These are phyloP conservation scores for Amphiura filiformis DNA, from an alignment of 35 echinoderm and acorn worm species.

Conservation along the genomic window DNA sequence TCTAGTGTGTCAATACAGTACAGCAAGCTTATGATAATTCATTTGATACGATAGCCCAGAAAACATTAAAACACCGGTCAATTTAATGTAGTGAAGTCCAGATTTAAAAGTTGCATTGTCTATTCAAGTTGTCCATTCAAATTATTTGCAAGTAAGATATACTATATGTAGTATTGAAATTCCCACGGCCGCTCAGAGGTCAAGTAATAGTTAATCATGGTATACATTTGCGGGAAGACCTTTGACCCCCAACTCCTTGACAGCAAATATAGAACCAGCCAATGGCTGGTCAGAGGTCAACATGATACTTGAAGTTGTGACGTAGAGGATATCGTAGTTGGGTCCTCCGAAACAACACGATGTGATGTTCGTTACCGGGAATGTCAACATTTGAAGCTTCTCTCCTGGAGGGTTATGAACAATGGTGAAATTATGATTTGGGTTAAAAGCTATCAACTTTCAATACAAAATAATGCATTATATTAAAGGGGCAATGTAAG, in stretches of 20 bases:
- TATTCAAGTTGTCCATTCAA: background rate
- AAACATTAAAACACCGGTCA: no score
- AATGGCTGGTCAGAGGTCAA: constrained; percentile 27
- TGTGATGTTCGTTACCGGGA: constrained; percentile 60
- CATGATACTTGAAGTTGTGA: constrained; percentile 28
- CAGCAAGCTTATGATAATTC: background rate
- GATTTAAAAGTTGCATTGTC: background rate
- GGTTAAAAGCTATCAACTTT: background rate
- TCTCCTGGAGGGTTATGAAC: constrained; percentile 24
- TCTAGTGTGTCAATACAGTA: no score
- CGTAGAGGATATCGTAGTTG: constrained; percentile 58
- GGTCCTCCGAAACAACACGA: constrained; percentile 71
- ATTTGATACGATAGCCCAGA: no score
- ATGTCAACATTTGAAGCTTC: constrained; percentile 44
- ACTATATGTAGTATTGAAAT: background rate
- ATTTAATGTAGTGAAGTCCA: no score
- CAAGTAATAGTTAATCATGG: background rate
- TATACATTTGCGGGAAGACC: constrained; percentile 20
- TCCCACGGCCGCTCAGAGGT: background rate
- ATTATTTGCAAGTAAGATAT: background rate
- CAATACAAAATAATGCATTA: background rate
- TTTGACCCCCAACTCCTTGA: constrained; percentile 87
- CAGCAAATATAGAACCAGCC: constrained; percentile 69
- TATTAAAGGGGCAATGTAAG: background rate
- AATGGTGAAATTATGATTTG: background rate